Percentiles rank a stretch among this genome's conserved stretches.
phyloP scores from a whole-genome alignment of 2,888 invertebrate species.

The Chrysotoxum bicinctum region DNA sequence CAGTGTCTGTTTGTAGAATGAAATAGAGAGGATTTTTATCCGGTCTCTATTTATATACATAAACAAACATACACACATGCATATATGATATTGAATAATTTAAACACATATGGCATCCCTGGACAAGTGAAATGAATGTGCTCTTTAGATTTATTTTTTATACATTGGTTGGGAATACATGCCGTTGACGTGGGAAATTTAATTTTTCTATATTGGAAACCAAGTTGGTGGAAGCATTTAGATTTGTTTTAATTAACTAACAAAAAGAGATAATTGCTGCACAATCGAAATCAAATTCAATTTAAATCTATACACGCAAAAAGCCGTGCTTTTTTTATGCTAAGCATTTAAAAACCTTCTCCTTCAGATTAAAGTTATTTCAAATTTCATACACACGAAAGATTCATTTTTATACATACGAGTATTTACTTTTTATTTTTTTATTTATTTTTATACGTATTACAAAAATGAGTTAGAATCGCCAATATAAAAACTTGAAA shows the following conservation, averaged over 20 bases:
- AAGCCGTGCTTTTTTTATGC: not conserved
- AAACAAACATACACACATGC: not conserved
- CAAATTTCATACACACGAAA: too few species aligned
- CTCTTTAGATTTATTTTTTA: conserved; percentile 14
- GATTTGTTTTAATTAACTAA: conserved; percentile 20
- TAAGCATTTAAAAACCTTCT: too few species aligned
- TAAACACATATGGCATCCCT: conserved; percentile 29
- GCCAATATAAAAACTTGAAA: too few species aligned
- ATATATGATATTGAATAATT: conserved; percentile 19
- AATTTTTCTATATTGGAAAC: not conserved
- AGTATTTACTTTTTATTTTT: too few species aligned
- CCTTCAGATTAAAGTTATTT: too few species aligned
- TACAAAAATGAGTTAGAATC: too few species aligned
- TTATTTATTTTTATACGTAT: too few species aligned
- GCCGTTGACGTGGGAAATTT: conserved; percentile 22
- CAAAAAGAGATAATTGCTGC: conserved; percentile 3
- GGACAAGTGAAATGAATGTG: not conserved
- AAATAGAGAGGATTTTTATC: conserved; percentile 47
- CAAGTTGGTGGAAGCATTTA: conserved; percentile 19
- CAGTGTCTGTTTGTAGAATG: conserved; percentile 48
- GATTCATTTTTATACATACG: too few species aligned
- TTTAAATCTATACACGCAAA: not conserved
- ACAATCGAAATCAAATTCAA: not conserved
- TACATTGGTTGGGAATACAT: conserved; percentile 37
- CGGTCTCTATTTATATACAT: not conserved